Base-by-base conservation (phyloP, 2,797 vertebrate species). In the Melanotaenia pygmaea region DNA sequence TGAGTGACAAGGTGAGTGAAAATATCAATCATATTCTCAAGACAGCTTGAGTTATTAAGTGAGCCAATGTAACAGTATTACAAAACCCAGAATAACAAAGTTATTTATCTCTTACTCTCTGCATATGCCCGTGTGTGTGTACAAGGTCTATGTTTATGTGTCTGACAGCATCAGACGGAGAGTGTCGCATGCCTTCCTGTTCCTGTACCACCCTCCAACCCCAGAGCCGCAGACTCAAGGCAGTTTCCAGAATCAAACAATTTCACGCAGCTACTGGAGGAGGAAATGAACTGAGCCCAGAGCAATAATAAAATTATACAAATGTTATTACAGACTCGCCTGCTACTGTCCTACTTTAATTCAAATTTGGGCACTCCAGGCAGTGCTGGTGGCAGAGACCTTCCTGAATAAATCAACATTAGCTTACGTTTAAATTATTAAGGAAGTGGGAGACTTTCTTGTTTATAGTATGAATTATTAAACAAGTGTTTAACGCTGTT, bases 341-440 rank as follows among this genome's bases (percentile, higher is more conserved):
- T 97, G 97, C 97, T 96, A 97, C 97, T 98, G 96, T 98, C 97
- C 97, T 96, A 97, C 95, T 97, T 98, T 98, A 98, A 98, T 98
- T 97, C 97, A 98, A 96, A 98, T 97, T 96, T 97, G 94, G 94
- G 91, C 90, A 95, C 97, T 95, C 88, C 93, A 86, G 96, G 98
- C 95, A 77, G 92, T 80, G 96, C 97, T 96, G 87, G 89, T 86
- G 96, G 97, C 96, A 89, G 92, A 96, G 95, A 95, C 96, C 97
- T 97, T 97, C 94, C 96, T 97, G 96, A 97, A 98, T 99, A 98
- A 98, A 98, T 99, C 97, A 99, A 98, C 97, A 98, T 99, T 98
- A 98, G 97, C 97, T 98, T 98, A 98, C 96, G 96, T 98, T 96
- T 98, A 98, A 98, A 98, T 98, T 98, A 99, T 99, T 97, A 97